Evolutionary conservation across 2,797 vertebrate species (phyloP), one percentile per base, ranked within the genome.

Genomic region (Podargus strigoides): DNA sequence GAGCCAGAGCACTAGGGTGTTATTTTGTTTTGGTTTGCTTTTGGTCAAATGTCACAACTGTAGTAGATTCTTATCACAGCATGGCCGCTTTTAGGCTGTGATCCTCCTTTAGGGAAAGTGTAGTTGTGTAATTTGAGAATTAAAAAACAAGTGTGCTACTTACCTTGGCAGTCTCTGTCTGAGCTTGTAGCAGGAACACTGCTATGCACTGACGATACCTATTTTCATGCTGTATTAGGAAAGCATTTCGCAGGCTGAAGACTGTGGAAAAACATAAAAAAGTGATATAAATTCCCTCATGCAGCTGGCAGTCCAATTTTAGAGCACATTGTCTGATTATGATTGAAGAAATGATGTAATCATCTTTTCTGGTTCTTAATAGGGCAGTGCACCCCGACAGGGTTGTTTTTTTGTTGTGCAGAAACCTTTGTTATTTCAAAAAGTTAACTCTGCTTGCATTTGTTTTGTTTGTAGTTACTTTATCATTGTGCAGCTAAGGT

Each of bases 221-320:
- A 95, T 99, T 99, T 97, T 99, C 98, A 83, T 99, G 98, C 97
- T 99, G 99, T 95, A 99, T 96, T 87, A 99, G 98, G 95, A 99
- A 99, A 81, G 98, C 98, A 89, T 99, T 98, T 95, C 94, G 98
- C 75, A 99, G 96, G 17, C 98, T 98, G 20, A 98, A 98, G 10
- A 97, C 99, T 99, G 95, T 53, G 87, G 96, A 44, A 90, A 88
- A 93, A 36, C 34, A n/a, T 5, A 6, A 46, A 70, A 75, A 76
- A 60, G 74, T 41, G 1, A 58, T 66, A 50, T 12, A 68, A 94
- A 63, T 80, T 63, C 26, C 59, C 12, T 82, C 28, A 6, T 74
- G 55, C 19, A 77, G 36, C 12, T 49, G 15, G 28, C 32, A 76
- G 47, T 49, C 49, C 11, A n/a, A 36, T 62, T 79, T 76, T 63